phyloP scores from a whole-genome alignment of 2,797 vertebrate species.

The Rhynchonycteris naso region DNA sequence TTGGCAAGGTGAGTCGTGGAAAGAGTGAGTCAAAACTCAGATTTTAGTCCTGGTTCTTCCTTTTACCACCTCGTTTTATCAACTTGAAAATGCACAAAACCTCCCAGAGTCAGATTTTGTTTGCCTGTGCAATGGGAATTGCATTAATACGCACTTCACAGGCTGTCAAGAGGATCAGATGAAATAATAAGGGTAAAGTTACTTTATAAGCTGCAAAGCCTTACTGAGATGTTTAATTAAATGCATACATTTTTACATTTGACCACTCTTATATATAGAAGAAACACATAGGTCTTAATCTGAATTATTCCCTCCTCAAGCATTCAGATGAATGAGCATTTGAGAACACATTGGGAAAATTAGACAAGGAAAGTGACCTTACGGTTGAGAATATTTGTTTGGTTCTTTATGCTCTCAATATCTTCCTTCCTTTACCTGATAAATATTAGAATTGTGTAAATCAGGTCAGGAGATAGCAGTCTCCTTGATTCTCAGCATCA shows the following conservation, averaged over 20 bases:
- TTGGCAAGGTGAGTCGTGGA: not conserved
- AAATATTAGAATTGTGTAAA: conserved; percentile 34
- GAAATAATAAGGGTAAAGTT: not conserved
- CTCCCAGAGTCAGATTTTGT: not conserved
- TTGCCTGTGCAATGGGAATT: not conserved
- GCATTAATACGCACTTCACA: not conserved
- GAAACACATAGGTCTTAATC: conserved; percentile 11
- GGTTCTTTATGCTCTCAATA: not conserved
- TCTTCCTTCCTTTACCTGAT: conserved; percentile 45
- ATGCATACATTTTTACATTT: not conserved
- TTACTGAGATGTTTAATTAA: not conserved
- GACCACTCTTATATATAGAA: not conserved
- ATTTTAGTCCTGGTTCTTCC: not conserved
- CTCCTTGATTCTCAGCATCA: conserved; percentile 21
- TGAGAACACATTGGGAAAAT: not conserved
- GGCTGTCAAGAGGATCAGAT: not conserved
- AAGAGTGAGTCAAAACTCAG: not conserved
- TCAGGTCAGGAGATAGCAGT: conserved; percentile 24
- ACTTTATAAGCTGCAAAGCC: not conserved
- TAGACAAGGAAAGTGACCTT: not conserved
- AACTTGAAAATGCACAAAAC: not conserved
- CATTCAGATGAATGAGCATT: conserved; percentile 27
- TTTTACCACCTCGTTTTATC: not conserved
- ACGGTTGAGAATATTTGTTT: not conserved
- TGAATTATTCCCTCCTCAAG: not conserved